Evolutionary conservation across 1,140 invertebrate genomes (phyloP).

Genomic region (Phenacoccus solenopsis): DNA sequence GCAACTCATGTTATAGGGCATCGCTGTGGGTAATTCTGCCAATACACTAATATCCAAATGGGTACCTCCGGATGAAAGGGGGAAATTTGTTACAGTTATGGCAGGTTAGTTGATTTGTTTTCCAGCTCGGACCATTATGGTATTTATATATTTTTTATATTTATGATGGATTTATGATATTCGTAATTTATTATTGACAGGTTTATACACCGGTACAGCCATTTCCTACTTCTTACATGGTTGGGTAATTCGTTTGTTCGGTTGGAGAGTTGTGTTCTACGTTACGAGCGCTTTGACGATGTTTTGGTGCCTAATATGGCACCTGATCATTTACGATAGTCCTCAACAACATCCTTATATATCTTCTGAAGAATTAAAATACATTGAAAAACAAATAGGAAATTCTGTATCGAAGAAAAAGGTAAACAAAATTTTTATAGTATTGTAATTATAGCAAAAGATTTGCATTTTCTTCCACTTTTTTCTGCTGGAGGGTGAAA

Average conservation of each 20-base stretch:
- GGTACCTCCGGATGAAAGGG: conserved; percentile 1
- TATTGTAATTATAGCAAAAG: too few species aligned
- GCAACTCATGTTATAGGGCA: background rate
- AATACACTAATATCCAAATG: background rate
- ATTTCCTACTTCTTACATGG: conserved; percentile 56
- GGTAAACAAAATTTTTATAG: conserved; percentile 27
- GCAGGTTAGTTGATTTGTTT: background rate
- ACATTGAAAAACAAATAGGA: conserved; percentile 38
- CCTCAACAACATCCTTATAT: conserved; percentile 71
- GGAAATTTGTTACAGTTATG: background rate
- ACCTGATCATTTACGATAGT: conserved; percentile 56
- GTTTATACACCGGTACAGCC: conserved; percentile 53
- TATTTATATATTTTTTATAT: too few species aligned
- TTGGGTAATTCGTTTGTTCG: conserved; percentile 44
- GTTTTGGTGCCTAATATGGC: conserved; percentile 67
- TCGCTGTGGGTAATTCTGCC: background rate
- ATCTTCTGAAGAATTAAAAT: conserved; percentile 41
- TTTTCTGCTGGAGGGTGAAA: too few species aligned
- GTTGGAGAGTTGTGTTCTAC: conserved; percentile 67
- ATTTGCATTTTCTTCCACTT: too few species aligned
- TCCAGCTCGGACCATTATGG: too few species aligned
- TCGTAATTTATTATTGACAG: conserved; percentile 30
- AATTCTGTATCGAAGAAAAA: conserved; percentile 35
- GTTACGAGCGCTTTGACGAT: conserved; percentile 48
- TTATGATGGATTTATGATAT: too few species aligned